Conservation (phyloP, 2,888 invertebrate species). For the Diarsia mendica region DNA sequence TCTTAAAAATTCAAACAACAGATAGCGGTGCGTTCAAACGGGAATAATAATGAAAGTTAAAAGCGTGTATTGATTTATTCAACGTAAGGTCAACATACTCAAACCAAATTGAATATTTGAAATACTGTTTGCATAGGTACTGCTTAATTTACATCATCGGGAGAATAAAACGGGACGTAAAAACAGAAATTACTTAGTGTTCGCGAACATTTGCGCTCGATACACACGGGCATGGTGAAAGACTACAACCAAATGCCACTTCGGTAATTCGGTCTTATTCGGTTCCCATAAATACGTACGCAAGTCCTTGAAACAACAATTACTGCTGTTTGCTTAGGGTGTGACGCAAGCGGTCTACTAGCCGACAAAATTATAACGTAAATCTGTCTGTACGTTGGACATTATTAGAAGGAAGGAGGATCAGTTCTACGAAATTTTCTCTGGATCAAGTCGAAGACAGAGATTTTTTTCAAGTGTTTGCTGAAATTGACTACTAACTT, state of each 20-base stretch:
- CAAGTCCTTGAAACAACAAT: conserved; percentile 64
- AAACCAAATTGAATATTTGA: conserved; percentile 32
- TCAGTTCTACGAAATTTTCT: conserved; percentile 12
- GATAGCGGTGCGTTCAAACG: conserved; percentile 47
- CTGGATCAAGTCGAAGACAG: not conserved
- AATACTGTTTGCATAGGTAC: conserved; percentile 31
- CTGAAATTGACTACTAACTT: not conserved
- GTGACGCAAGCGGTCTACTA: conserved; percentile 58
- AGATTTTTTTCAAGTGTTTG: not conserved
- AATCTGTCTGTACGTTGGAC: conserved; percentile 23
- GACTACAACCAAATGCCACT: conserved; percentile 58
- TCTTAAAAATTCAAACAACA: conserved; percentile 17
- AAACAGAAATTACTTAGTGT: conserved; percentile 30
- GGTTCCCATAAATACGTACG: conserved; percentile 59
- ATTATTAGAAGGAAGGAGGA: conserved; percentile 1
- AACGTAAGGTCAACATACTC: conserved; percentile 32
- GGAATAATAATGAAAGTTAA: conserved; percentile 28
- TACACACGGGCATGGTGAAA: conserved; percentile 56
- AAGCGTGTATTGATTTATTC: conserved; percentile 47
- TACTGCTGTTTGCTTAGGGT: conserved; percentile 48
- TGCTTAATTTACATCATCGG: conserved; percentile 52
- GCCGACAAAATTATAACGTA: conserved; percentile 26
- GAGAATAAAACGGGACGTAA: conserved; percentile 43
- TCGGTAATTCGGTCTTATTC: too few species aligned
- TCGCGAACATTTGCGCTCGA: conserved; percentile 32